Evolutionary conservation across 2,797 vertebrate genomes (phyloP).

Genomic region (Lates japonicus): DNA sequence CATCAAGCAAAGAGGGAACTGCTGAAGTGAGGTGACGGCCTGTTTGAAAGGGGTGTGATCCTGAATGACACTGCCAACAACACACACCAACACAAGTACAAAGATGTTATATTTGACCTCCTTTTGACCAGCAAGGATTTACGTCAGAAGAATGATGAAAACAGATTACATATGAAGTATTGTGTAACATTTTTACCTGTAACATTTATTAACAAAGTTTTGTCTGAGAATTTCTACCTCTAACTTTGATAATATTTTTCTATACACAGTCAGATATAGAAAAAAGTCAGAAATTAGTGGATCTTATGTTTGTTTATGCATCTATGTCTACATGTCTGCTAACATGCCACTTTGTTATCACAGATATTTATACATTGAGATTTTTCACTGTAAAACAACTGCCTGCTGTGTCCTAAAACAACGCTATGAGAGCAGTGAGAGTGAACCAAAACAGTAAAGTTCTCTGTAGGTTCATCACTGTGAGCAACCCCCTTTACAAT

Average conservation of each 20-base stretch:
- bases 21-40: conserved; percentile 53
- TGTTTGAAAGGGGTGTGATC: conserved; percentile 33
- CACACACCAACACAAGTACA: conserved; percentile 1
- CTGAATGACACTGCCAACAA: conserved; percentile 41
- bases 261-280: too few species aligned
- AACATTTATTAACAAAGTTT: background rate
- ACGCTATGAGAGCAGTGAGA: too few species aligned
- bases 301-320: background rate
- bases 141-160: background rate
- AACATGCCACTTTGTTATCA: too few species aligned
- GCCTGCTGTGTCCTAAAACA: too few species aligned
- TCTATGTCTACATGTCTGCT: too few species aligned
- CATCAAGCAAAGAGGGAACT: conserved; percentile 51
- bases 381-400: too few species aligned
- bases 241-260: too few species aligned
- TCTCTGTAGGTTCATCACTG: too few species aligned
- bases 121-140: background rate
- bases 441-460: too few species aligned
- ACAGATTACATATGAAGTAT: background rate
- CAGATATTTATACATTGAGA: too few species aligned
- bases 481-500: background rate
- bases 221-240: too few species aligned
- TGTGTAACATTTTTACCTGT: background rate
- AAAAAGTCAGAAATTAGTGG: too few species aligned
- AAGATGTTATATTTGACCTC: background rate